Conservation (phyloP, 1,140 invertebrate species). For the Gyrodactylus bullatarudis region DNA sequence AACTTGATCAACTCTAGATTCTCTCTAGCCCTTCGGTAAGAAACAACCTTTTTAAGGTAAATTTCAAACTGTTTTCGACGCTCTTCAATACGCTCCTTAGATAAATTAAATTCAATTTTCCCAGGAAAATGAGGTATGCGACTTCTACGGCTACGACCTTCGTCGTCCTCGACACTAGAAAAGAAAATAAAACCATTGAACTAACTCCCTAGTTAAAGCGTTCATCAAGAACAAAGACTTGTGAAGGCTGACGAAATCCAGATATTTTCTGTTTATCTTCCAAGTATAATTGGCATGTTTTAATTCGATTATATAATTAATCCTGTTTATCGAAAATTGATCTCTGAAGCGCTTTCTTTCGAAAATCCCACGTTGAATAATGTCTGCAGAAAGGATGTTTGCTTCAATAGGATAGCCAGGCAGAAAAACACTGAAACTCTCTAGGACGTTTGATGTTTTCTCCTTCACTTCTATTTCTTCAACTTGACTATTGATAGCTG, state of each 20-base stretch:
- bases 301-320: background rate
- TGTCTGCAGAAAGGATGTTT: background rate
- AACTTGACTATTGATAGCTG: too few relatives aligned
- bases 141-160: too few relatives aligned
- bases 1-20: background rate
- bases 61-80: background rate
- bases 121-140: background rate
- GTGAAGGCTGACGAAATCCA: background rate
- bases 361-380: background rate
- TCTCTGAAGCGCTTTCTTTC: background rate
- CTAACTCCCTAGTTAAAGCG: background rate
- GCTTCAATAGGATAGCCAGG: background rate
- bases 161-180: too few relatives aligned
- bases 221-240: background rate
- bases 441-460: too few relatives aligned
- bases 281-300: background rate
- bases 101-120: background rate
- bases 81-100: background rate
- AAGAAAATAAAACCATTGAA: too few relatives aligned
- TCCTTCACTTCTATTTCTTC: too few relatives aligned
- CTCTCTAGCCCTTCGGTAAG: background rate
- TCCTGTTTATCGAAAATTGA: background rate
- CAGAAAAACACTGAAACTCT: background rate
- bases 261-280: background rate
- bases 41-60: background rate